These are phyloP conservation scores for Littorina saxatilis DNA, from an alignment of 1,140 invertebrate genomes.

Conservation along the genomic window DNA sequence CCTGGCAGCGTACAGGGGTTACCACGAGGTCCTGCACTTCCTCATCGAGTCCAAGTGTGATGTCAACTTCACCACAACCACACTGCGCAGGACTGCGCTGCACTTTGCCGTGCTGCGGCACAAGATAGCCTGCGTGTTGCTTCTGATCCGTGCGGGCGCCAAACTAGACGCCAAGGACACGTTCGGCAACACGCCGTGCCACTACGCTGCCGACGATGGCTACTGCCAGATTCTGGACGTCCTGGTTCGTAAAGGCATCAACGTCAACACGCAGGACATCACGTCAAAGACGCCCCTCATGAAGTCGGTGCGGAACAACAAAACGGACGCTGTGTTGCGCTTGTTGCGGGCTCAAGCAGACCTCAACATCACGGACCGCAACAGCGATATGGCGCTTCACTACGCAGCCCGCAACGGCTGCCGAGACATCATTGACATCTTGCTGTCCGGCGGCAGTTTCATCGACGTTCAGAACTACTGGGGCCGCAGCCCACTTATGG, in stretches of 20 bases:
- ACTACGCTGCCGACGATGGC: constrained; percentile 75
- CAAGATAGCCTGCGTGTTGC: constrained; percentile 73
- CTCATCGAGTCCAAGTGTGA: constrained; percentile 74
- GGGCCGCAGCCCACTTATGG: constrained; percentile 75
- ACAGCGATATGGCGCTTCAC: constrained; percentile 96
- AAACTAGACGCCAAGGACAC: constrained; percentile 74
- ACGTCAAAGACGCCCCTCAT: constrained; percentile 75
- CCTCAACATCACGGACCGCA: constrained; percentile 96
- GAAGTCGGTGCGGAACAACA: constrained; percentile 74
- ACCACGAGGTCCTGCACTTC: constrained; percentile 74
- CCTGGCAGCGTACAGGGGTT: constrained; percentile 72
- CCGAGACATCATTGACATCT: constrained; percentile 68
- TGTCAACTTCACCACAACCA: constrained; percentile 72
- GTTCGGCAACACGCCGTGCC: constrained; percentile 74
- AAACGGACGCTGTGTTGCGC: constrained; percentile 70
- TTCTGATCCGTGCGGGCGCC: constrained; percentile 71
- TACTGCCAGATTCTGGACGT: constrained; percentile 73
- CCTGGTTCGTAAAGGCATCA: constrained; percentile 68
- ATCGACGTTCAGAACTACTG: constrained; percentile 75
- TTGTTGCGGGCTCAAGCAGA: constrained; percentile 76
- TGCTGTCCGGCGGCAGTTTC: constrained; percentile 69
- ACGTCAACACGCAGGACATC: constrained; percentile 74
- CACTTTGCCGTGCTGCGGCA: constrained; percentile 74
- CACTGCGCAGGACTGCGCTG: constrained; percentile 69
- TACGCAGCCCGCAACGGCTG: constrained; percentile 73